Conservation (phyloP, 2,113 vertebrate species). For the Saimiri boliviensis region DNA sequence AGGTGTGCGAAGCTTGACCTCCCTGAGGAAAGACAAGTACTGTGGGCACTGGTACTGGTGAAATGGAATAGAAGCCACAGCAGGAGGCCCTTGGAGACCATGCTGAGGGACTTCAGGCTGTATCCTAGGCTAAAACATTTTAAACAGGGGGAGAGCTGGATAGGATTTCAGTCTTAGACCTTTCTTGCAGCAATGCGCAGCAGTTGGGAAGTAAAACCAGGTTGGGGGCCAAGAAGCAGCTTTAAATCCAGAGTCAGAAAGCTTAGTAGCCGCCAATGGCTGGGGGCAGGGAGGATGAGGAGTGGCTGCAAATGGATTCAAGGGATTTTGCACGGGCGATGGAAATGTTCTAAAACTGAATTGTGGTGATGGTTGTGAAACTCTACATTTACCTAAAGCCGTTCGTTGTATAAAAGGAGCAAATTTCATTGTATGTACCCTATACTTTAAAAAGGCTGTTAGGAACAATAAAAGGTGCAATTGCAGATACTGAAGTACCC, state of each 20-base stretch:
- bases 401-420: neutral
- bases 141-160: neutral
- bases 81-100: neutral
- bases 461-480: neutral
- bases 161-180: neutral
- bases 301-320: neutral
- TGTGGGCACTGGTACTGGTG: fast-evolving
- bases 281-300: neutral
- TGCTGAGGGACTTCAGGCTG: neutral
- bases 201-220: neutral
- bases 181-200: neutral
- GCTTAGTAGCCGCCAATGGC: neutral
- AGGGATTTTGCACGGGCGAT: neutral
- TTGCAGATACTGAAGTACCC: neutral
- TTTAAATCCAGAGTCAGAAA: neutral
- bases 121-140: neutral
- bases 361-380: neutral
- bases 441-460: neutral
- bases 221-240: neutral
- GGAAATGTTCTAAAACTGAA: neutral
- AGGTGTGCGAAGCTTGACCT: neutral
- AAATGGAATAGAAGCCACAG: neutral
- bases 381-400: neutral
- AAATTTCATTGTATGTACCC: neutral
- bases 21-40: neutral